These are phyloP conservation scores for Ranitomeya imitator DNA, from an alignment of 2,113 vertebrate genomes.

Conservation along the genomic window DNA sequence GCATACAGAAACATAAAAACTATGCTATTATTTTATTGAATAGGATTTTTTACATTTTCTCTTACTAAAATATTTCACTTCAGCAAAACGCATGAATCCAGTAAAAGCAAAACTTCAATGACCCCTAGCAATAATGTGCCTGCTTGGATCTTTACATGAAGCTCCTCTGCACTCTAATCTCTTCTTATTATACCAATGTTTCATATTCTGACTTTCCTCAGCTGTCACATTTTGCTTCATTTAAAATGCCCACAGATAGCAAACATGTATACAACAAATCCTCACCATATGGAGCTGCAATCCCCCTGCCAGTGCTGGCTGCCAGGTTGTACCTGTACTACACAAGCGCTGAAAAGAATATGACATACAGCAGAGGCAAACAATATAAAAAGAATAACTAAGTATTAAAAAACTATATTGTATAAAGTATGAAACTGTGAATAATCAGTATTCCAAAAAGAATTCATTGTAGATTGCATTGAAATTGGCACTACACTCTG, in stretches of 20 bases:
- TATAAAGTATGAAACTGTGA: background rate
- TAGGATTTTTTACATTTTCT: background rate
- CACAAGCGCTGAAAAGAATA: background rate
- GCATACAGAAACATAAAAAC: background rate
- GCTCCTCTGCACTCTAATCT: background rate
- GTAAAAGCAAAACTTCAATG: background rate
- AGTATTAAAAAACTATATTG: background rate
- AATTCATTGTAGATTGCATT: background rate
- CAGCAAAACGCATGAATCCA: background rate
- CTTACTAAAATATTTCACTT: background rate
- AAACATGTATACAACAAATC: conserved; percentile 15
- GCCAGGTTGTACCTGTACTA: background rate
- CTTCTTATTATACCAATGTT: conserved; percentile 20
- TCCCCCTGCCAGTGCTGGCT: background rate
- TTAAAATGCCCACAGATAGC: conserved; percentile 15
- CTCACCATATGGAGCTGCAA: background rate
- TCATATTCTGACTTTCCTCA: background rate
- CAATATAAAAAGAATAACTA: background rate
- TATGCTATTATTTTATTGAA: background rate
- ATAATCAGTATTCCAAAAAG: background rate
- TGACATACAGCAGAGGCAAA: background rate
- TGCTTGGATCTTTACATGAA: background rate
- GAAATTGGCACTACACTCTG: too few relatives aligned
- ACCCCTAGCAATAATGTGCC: background rate
- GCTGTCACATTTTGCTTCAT: conserved; percentile 8